These are phyloP conservation scores for Entomobrya multifasciata DNA, from an alignment of 2,888 invertebrate genomes.

Conservation along the genomic window DNA sequence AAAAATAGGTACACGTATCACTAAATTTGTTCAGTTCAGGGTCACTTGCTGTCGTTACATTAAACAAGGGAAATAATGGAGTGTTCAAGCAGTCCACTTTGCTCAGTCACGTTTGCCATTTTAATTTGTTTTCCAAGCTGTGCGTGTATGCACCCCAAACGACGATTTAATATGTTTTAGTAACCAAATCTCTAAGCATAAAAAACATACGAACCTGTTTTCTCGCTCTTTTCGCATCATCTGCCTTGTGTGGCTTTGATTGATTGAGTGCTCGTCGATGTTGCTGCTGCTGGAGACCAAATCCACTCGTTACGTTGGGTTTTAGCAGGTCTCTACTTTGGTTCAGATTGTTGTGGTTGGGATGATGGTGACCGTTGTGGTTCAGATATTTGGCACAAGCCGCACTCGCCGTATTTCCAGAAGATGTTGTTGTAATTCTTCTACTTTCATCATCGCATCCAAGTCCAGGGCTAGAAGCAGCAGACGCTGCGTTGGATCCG, in stretches of 20 bases:
- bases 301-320: not conserved
- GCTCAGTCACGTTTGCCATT: not conserved
- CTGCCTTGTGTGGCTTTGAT: slow-evolving; percentile 77
- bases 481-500: not conserved
- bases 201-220: slow-evolving; percentile 80
- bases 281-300: slow-evolving; percentile 50
- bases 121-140: slow-evolving; percentile 29
- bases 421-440: slow-evolving; percentile 15
- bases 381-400: slow-evolving; percentile 42
- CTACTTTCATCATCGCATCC: slow-evolving; percentile 20
- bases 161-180: too few relatives aligned
- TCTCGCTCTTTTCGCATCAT: slow-evolving; percentile 80
- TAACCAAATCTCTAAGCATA: too few relatives aligned
- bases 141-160: not conserved
- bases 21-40: not conserved
- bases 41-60: not conserved
- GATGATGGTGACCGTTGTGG: slow-evolving; percentile 62
- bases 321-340: slow-evolving; percentile 28
- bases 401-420: slow-evolving; percentile 2
- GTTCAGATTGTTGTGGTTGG: slow-evolving; percentile 31
- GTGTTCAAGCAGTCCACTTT: not conserved
- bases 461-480: not conserved
- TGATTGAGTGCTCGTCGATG: slow-evolving; percentile 67
- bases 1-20: not conserved
- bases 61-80: slow-evolving; percentile 14